Base-by-base conservation (phyloP, 1,140 invertebrate genomes). In the Papilio glaucus region DNA sequence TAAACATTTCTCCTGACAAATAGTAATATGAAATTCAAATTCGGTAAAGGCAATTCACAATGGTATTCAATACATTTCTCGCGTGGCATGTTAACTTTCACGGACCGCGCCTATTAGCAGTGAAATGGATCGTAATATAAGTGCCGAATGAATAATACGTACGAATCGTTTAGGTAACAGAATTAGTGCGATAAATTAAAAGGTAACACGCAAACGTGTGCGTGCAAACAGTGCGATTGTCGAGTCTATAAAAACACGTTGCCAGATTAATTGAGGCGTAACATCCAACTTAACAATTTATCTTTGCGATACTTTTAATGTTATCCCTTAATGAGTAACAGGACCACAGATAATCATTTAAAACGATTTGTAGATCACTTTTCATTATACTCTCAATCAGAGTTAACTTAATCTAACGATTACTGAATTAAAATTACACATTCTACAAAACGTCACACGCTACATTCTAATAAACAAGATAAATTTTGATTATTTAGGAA, bases 111-210 rank as follows among this genome's bases (percentile, higher is more conserved):
- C 62, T 65, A 65, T 65, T 65, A 65, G 45, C 45, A 21, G 33
- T 49, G 67, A 69, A 69, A 69, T 69, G 10, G 41, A 68, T 69
- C 29, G 67, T 15, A 69, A 69, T 69, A 69, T 49, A 69, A 69
- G 41, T 33, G 67, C 12, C 67, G 67, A 69, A 69, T 53, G 42
- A 12, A 53, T 67, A 41, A 42, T 69, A 49, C 39, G 63, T 68
- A 60, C n/a, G 63, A 68, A 53, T 49, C 67, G 67, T 69, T 69
- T 69, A 69, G 42, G 42, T 49, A 53, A 69, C 67, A 37, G 39
- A 68, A 68, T 69, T 69, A 69, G n/a, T 53, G 29, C 41, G n/a
- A 69, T 69, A 69, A 69, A 69, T 53, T 49, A 69, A 29, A 68
- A 33, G 41, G 67, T 13, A 69, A 57, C 67, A 69, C 67, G 67